Conservation (phyloP, 2,113 vertebrate genomes). For the Peromyscus californicus region DNA sequence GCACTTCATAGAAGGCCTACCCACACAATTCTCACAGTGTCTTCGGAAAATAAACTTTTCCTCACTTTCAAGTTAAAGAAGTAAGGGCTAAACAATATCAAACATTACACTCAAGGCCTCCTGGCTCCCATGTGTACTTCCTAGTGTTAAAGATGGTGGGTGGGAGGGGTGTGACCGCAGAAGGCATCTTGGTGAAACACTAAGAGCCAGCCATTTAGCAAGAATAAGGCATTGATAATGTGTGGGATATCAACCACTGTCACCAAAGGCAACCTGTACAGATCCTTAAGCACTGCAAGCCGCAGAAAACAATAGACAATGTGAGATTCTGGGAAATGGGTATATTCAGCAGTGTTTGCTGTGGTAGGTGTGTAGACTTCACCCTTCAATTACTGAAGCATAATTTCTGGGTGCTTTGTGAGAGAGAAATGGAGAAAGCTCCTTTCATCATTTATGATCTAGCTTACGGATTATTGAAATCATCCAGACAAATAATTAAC, state of each 20-base stretch:
- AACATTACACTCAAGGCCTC: background rate
- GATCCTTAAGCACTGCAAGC: background rate
- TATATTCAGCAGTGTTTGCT: background rate
- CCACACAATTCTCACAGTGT: background rate
- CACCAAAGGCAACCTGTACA: background rate
- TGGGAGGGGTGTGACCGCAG: fast-evolving
- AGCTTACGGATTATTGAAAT: background rate
- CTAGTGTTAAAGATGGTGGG: background rate
- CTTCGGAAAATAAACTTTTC: background rate
- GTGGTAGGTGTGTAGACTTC: background rate
- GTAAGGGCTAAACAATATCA: background rate
- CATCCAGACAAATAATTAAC: constrained; percentile 1
- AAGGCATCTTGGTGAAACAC: background rate
- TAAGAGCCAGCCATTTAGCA: background rate
- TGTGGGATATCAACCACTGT: background rate
- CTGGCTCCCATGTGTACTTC: background rate
- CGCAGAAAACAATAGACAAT: background rate
- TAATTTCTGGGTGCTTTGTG: background rate
- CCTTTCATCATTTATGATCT: background rate
- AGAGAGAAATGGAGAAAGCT: background rate
- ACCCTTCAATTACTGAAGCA: background rate
- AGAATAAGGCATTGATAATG: no score
- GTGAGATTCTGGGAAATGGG: background rate
- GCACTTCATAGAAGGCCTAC: background rate
- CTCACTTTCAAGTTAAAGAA: background rate